Evolutionary conservation across 2,113 vertebrate genomes (phyloP).

Genomic region (Ptilonorhynchus violaceus): DNA sequence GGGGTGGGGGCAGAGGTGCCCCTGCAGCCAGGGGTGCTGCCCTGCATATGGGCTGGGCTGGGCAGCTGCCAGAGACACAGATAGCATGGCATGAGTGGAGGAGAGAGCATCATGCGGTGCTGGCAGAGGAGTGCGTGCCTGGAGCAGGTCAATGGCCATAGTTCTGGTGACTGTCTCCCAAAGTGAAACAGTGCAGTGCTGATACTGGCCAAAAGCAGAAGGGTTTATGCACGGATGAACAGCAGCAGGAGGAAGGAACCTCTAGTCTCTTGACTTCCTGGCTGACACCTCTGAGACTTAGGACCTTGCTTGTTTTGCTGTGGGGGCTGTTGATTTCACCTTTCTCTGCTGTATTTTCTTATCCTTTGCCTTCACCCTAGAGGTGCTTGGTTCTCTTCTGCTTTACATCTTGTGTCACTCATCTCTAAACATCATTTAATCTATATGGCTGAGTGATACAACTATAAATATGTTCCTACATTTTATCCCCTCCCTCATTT

Average conservation of each 20-base stretch:
- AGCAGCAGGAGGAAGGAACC: neutral
- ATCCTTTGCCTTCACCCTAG: neutral
- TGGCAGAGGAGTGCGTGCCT: neutral
- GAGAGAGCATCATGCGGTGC: neutral
- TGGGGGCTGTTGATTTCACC: neutral
- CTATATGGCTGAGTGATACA: neutral
- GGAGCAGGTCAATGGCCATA: neutral
- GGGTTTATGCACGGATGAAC: neutral
- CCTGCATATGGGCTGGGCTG: neutral
- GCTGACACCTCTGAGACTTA: neutral
- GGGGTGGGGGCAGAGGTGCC: neutral
- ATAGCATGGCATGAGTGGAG: accelerated
- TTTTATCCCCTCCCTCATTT: neutral
- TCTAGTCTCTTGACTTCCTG: neutral
- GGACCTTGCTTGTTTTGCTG: neutral
- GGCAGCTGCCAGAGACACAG: neutral
- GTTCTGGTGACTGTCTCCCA: neutral
- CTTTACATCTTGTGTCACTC: neutral
- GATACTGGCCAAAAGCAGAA: neutral
- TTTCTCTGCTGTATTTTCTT: neutral
- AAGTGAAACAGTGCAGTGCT: neutral
- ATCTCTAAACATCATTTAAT: neutral
- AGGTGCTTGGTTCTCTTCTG: neutral
- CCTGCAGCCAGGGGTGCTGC: neutral
- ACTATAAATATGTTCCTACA: neutral